Percentiles rank a stretch among this genome's conserved stretches.
phyloP scores from a whole-genome alignment of 2,113 vertebrate genomes.

The Gymnocephalus cernua region DNA sequence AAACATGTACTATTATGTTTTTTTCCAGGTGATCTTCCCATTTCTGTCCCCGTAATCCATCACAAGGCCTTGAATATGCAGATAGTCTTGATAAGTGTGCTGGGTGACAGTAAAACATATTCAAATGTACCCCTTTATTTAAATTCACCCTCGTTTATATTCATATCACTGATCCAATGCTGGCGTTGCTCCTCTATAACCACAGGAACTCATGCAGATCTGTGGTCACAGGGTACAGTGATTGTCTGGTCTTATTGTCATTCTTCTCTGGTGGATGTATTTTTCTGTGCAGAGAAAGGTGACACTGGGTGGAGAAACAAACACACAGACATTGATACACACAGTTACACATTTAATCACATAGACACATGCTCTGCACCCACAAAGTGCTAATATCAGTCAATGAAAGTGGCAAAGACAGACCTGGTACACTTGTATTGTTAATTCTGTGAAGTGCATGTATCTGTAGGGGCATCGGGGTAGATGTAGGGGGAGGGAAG shows the following conservation, averaged over 20 bases:
- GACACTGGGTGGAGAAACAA: constrained; percentile 24
- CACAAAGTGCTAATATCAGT: neutral
- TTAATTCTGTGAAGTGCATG: constrained; percentile 22
- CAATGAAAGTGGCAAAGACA: constrained; percentile 19
- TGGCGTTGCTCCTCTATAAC: constrained; percentile 52
- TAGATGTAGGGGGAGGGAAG: constrained; percentile 1
- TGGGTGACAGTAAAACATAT: constrained; percentile 48
- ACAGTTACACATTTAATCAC: neutral
- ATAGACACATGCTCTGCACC: neutral
- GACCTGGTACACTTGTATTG: constrained; percentile 1
- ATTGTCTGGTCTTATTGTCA: constrained; percentile 61
- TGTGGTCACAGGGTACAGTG: constrained; percentile 48
- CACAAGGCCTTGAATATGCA: constrained; percentile 58
- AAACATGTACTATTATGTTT: neutral
- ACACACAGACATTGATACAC: constrained; percentile 53
- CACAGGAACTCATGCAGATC: constrained; percentile 69
- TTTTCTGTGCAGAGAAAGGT: constrained; percentile 35
- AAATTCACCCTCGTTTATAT: constrained; percentile 73
- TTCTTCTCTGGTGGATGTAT: constrained; percentile 50
- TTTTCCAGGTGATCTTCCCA: constrained; percentile 13
- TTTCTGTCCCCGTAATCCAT: constrained; percentile 55
- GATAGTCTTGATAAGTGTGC: constrained; percentile 40
- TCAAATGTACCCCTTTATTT: constrained; percentile 65
- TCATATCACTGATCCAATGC: constrained; percentile 57
- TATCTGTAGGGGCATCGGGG: neutral